Base-by-base conservation (phyloP, 2,888 invertebrate genomes). In the Callyntrura guangdongensis region DNA sequence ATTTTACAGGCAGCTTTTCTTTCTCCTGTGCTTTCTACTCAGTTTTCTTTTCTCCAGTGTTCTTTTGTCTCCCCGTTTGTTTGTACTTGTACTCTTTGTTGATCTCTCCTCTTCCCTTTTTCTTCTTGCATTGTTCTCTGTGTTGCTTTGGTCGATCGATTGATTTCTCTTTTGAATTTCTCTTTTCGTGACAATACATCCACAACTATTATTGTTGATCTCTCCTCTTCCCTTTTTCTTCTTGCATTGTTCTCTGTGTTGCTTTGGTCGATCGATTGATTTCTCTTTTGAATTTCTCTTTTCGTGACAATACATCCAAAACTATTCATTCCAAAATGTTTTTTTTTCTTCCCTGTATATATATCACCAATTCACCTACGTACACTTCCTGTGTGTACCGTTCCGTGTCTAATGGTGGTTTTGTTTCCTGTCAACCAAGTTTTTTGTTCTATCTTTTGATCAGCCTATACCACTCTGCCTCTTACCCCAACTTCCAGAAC, bases 401-500 rank as follows among this genome's bases (percentile, higher is more conserved):
- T 36, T 36, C 36, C 36, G 36, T 36, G 36, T 6, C 6, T 36
- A 36, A 36, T 36, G 36, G 36, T 36, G 36, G 36, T 36, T 36
- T 36, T 6, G 36, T 53, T 11, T 53, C 11, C 79, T 20, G 17
- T 53, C 49, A 67, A 14, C 69, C 8, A 53, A 74, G 14, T 74
- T 74, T 36, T 56, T n/a, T 53, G n/a, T 59, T 77, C 77, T n/a
- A n/a, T 45, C 20, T 22, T 17, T 49, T 56, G 20, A 27, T 79
- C 14, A 49, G 14, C 77, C 47, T 11, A 2, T 49, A 53, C 77
- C 77, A 77, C 53, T 53, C 53, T 53, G 12, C n/a, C 53, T 53
- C 53, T n/a, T 2, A 11, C 53, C 53, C 2, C 53, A 53, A 14
- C n/a, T 53, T 53, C 5, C 5, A 53, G n/a, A 53, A n/a, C 47